Conservation (phyloP, 2,113 vertebrate species). For the Mola mola region DNA sequence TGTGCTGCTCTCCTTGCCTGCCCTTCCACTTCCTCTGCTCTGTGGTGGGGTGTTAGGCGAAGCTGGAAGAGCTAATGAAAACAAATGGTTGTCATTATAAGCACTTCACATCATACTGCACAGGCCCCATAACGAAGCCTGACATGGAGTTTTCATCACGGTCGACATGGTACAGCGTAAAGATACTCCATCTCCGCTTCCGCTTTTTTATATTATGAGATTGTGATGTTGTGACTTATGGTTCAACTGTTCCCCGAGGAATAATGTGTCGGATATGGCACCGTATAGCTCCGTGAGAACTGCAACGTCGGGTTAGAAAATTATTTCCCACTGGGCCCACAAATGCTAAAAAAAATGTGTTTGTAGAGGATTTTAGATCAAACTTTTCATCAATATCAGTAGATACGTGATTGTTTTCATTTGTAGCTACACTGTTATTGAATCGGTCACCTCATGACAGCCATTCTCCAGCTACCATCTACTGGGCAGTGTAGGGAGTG, state of each 20-base stretch:
- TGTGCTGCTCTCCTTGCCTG: constrained; percentile 30
- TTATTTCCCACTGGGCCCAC: constrained; percentile 58
- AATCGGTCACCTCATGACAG: neutral
- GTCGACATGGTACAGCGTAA: constrained; percentile 19
- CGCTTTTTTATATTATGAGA: constrained; percentile 49
- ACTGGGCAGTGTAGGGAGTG: too few relatives aligned
- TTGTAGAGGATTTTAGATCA: constrained; percentile 12
- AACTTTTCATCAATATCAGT: constrained; percentile 19
- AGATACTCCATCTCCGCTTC: constrained; percentile 38
- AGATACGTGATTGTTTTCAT: constrained; percentile 21
- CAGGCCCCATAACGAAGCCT: constrained; percentile 58
- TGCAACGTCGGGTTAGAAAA: constrained; percentile 16
- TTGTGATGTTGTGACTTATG: constrained; percentile 52
- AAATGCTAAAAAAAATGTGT: constrained; percentile 19
- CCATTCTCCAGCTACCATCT: too few relatives aligned
- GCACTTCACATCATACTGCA: constrained; percentile 59
- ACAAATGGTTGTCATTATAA: constrained; percentile 75
- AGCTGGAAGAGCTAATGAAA: constrained; percentile 69
- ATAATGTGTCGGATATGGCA: constrained; percentile 39
- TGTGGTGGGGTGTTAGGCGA: constrained; percentile 37
- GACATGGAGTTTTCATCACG: constrained; percentile 63
- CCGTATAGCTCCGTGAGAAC: constrained; percentile 29
- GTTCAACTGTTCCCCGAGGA: constrained; percentile 51
- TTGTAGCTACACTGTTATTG: neutral
- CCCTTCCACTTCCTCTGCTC: constrained; percentile 29